Base-by-base conservation (phyloP, 2,888 invertebrate genomes). In the Callimorpha dominula region DNA sequence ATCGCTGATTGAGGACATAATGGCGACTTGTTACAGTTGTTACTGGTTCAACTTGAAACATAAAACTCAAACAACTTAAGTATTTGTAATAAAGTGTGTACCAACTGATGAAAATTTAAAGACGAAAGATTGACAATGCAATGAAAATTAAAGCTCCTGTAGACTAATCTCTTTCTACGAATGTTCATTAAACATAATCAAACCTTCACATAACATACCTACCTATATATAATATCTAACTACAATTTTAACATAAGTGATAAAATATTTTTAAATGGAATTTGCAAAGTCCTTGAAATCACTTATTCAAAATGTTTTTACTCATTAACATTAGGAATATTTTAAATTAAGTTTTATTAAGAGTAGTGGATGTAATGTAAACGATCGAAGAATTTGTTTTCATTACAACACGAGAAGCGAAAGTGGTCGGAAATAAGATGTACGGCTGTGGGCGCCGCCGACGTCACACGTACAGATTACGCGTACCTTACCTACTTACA, bases 391-490 rank as follows among this genome's bases (percentile, higher is more conserved):
- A 79, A 76, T 81, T 82, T 78, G 75, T 78, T 80, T 85, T 83
- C 81, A 78, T 79, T 78, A 74, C 62, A 67, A 72, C 75, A 77
- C 66, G 76, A 79, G 70, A 72, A 68, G 84, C 84, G 83, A 83
- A 83, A 83, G 83, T 83, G 76, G 73, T 76, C 71, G 74, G 78
- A 77, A 78, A 78, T 75, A 64, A 80, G 75, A 60, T 57, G 54
- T 77, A 73, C 71, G 64, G 11, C 12, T 54, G n/a, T 78, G 70
- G 70, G 69, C 66, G 72, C 72, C 65, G 52, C 7, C 71, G 42
- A 73, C 82, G 78, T 82, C 79, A 82, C 75, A 57, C 66, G 73
- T 46, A 62, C 66, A 71, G 75, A 75, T 79, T 77, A 78, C 69
- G 73, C 65, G 40, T 14, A 70, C 54, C 42, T 71, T 31, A 31